A percentile compares a stretch with the other conserved stretches of the same genome.
phyloP scores from a whole-genome alignment of 2,797 vertebrate genomes.

The Chelon labrosus region DNA sequence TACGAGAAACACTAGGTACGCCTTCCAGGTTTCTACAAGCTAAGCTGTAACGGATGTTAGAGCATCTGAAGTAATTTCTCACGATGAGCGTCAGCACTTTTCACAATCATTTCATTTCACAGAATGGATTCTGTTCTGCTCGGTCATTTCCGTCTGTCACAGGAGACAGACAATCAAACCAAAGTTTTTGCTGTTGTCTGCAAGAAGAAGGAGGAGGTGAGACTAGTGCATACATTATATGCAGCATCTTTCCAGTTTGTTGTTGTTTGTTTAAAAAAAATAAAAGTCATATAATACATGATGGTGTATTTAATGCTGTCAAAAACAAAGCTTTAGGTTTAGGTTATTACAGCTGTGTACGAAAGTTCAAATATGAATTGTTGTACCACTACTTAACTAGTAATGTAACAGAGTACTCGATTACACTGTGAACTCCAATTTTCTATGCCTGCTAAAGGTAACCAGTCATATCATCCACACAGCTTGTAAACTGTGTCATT shows the following conservation, averaged over 20 bases:
- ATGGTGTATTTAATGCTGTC: too few species aligned
- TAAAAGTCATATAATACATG: too few species aligned
- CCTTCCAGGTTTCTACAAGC: background rate
- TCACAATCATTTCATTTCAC: constrained; percentile 41
- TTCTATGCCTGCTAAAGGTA: background rate
- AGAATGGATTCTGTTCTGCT: constrained; percentile 94
- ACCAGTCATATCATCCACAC: background rate
- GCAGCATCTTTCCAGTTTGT: too few species aligned
- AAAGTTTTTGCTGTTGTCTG: constrained; percentile 99
- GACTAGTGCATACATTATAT: constrained; percentile 32
- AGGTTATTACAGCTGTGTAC: too few species aligned
- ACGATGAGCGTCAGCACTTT: too few species aligned
- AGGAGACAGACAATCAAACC: constrained; percentile 99
- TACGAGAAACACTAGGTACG: constrained; percentile 90
- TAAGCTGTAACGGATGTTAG: background rate
- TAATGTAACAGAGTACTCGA: background rate
- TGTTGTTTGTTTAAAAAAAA: too few species aligned
- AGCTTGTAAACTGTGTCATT: constrained; percentile 19
- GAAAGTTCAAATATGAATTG: too few species aligned
- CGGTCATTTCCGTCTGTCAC: constrained; percentile 97
- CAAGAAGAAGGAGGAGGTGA: constrained; percentile 97
- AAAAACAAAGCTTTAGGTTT: too few species aligned
- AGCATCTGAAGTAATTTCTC: background rate
- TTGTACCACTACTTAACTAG: too few species aligned
- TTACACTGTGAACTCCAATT: background rate